phyloP scores from a whole-genome alignment of 35 echinoderm and acorn worm genomes.

The Chiridota heheva region DNA sequence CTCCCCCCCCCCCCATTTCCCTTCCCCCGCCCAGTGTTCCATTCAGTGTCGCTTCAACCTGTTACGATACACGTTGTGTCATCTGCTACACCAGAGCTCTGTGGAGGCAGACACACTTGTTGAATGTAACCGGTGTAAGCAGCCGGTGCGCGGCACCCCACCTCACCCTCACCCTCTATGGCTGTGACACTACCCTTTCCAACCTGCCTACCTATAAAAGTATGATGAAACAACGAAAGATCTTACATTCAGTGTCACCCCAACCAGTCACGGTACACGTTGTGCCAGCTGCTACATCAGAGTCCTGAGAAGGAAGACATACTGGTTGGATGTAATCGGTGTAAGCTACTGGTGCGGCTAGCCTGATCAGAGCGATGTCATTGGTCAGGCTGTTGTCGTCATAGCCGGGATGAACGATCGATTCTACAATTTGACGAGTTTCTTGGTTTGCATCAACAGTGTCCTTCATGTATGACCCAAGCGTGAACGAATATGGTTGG shows the following conservation, averaged over 20 bases:
- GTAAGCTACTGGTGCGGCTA: conserved; percentile 29
- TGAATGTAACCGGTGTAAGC: conserved; percentile 20
- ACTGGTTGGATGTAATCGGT: conserved; percentile 34
- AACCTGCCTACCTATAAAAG: too few species aligned
- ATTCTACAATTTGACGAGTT: neutral
- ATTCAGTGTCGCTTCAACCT: conserved; percentile 46
- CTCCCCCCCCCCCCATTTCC: too few species aligned
- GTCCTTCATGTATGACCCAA: too few species aligned
- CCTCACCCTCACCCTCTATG: too few species aligned
- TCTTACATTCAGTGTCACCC: conserved; percentile 39
- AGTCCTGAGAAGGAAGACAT: conserved; percentile 18
- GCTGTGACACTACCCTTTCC: too few species aligned
- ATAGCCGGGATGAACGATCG: conserved; percentile 12
- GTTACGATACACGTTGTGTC: conserved; percentile 18
- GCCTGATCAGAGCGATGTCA: conserved; percentile 55
- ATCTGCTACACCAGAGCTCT: neutral
- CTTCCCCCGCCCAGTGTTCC: too few species aligned
- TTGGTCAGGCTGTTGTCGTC: neutral
- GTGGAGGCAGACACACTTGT: conserved; percentile 36
- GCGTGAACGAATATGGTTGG: too few species aligned
- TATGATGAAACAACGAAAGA: too few species aligned
- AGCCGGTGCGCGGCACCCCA: conserved; percentile 23
- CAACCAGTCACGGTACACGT: conserved; percentile 35
- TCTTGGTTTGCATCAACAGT: too few species aligned
- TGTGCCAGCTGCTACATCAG: conserved; percentile 8